A percentile compares a stretch with the other conserved stretches of the same genome.
Evolutionary conservation across 2,113 vertebrate genomes (phyloP).

Genomic region (Serinus canaria): DNA sequence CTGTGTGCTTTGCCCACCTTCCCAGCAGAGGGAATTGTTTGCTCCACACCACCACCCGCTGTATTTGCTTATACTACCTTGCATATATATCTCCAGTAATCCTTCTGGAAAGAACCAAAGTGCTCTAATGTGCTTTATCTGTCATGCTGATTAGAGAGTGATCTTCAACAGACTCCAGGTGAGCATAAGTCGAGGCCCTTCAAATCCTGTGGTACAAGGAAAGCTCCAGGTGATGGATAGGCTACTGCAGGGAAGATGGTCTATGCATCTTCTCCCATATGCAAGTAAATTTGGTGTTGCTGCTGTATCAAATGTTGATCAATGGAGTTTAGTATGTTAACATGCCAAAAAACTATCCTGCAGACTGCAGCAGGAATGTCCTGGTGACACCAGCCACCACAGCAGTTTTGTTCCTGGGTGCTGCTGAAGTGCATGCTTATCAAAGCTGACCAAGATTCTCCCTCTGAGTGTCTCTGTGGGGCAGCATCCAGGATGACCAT

Average conservation of each 20-base stretch:
- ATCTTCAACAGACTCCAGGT: background rate
- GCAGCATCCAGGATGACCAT: accelerated
- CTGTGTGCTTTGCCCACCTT: background rate
- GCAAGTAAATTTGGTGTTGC: background rate
- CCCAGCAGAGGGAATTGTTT: background rate
- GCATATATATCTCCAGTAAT: background rate
- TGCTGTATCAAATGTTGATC: background rate
- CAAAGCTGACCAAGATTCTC: background rate
- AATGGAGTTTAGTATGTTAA: background rate
- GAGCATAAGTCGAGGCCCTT: accelerated
- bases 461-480: background rate
- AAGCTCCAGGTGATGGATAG: background rate
- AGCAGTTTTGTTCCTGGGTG: background rate
- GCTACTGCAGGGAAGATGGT: background rate
- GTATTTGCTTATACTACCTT: background rate
- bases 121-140: accelerated
- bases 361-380: background rate
- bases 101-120: background rate
- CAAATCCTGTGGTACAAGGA: background rate
- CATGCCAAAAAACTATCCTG: background rate
- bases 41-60: background rate
- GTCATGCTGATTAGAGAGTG: background rate
- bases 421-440: background rate
- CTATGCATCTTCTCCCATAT: background rate
- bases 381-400: accelerated